A percentile compares a stretch with the other conserved stretches of the same genome.
Evolutionary conservation across 2,797 vertebrate species (phyloP).

Genomic region (Alcedo quadribrachys): DNA sequence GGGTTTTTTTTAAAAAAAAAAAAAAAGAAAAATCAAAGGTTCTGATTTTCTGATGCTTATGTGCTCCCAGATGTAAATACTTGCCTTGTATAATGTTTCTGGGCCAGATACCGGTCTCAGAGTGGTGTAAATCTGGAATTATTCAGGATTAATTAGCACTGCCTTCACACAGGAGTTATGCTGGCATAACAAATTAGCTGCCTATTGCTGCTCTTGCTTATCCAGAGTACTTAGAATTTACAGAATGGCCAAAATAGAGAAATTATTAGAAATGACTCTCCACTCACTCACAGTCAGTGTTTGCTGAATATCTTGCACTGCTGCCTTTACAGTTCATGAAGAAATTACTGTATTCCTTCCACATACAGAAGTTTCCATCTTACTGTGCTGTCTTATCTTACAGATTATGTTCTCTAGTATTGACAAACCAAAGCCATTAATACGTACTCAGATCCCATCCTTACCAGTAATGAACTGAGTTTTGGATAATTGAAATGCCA

Average conservation of each 20-base stretch:
- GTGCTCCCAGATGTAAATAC: constrained; percentile 40
- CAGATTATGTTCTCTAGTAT: background rate
- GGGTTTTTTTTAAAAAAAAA: background rate
- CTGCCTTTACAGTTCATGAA: background rate
- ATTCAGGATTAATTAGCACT: constrained; percentile 25
- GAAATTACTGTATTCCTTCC: background rate
- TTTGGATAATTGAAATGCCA: background rate
- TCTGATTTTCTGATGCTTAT: constrained; percentile 41
- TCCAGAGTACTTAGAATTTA: background rate
- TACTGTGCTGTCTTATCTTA: background rate
- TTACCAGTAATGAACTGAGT: background rate
- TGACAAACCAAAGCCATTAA: background rate
- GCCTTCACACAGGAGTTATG: background rate
- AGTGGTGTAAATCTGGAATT: constrained; percentile 45
- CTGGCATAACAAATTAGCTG: background rate
- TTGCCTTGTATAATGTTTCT: constrained; percentile 38
- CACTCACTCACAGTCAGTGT: background rate
- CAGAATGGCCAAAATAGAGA: background rate
- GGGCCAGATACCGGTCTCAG: background rate
- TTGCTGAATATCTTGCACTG: background rate
- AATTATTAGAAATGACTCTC: background rate
- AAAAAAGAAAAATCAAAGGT: constrained; percentile 26
- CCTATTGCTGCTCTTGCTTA: background rate
- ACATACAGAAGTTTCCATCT: background rate
- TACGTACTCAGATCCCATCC: background rate